These are phyloP conservation scores for Xestia rhomboidea DNA, from an alignment of 2,888 invertebrate species.

Conservation along the genomic window DNA sequence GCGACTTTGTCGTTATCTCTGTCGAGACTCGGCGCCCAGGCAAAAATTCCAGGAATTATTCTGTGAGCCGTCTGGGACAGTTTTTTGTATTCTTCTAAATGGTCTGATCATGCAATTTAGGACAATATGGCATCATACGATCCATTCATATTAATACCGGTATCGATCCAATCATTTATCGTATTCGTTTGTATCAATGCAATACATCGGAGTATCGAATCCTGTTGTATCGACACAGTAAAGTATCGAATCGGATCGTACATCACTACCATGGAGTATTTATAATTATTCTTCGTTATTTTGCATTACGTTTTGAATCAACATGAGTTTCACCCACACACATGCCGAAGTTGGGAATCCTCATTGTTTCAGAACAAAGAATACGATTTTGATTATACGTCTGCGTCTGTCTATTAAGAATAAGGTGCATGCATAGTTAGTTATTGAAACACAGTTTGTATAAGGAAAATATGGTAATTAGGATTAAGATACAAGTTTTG, in stretches of 20 bases:
- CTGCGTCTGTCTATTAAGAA: background rate
- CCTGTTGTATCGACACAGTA: background rate
- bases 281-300: slow-evolving; percentile 22
- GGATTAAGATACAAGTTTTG: slow-evolving; percentile 14
- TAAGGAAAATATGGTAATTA: slow-evolving; percentile 8
- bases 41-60: background rate
- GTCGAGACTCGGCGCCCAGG: too few relatives aligned
- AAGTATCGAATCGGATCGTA: background rate
- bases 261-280: slow-evolving; percentile 25
- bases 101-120: background rate
- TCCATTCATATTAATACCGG: background rate
- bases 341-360: slow-evolving; percentile 3
- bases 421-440: background rate
- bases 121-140: background rate
- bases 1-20: too few relatives aligned
- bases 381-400: slow-evolving; percentile 7
- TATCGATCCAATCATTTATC: background rate
- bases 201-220: background rate
- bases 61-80: too few relatives aligned
- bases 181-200: background rate
- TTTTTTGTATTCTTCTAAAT: background rate
- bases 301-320: slow-evolving; percentile 44
- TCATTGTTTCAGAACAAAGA: slow-evolving; percentile 45
- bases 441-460: background rate
- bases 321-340: slow-evolving; percentile 35